These are phyloP conservation scores for Phycodurus eques DNA, from an alignment of 2,113 vertebrate genomes.

Conservation along the genomic window DNA sequence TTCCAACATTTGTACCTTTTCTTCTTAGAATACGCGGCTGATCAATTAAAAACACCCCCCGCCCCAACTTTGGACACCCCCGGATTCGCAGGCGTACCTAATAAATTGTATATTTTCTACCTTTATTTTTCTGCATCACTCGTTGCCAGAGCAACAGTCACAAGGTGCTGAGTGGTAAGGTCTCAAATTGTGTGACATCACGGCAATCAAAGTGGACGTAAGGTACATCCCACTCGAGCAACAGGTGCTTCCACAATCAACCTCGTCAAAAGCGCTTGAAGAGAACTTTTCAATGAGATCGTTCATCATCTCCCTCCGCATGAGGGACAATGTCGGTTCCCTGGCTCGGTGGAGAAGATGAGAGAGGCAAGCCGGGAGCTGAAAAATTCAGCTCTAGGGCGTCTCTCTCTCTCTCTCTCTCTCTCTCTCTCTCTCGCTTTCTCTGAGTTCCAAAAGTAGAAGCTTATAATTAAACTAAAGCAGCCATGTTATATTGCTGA, in stretches of 20 bases:
- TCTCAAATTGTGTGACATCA: not conserved
- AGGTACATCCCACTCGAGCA: not conserved
- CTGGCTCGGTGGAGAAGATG: not conserved
- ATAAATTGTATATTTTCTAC: not conserved
- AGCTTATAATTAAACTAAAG: conserved; percentile 82
- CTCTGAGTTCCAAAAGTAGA: conserved; percentile 66
- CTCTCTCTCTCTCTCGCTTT: conserved; percentile 31
- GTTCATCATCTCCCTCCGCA: not conserved
- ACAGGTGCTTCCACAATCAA: not conserved
- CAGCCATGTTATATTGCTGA: conserved; percentile 75
- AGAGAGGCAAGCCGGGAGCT: not conserved
- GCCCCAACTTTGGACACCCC: too few species aligned
- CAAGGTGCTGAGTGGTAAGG: not conserved
- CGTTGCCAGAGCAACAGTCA: not conserved
- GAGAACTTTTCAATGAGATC: not conserved
- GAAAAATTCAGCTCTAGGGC: conserved; percentile 55
- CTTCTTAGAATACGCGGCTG: not conserved
- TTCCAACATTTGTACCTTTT: too few species aligned
- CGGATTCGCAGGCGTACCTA: too few species aligned
- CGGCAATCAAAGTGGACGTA: not conserved
- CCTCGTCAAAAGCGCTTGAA: too few species aligned
- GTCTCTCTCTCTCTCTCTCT: conserved; percentile 37
- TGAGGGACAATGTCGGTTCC: not conserved
- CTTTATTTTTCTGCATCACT: not conserved
- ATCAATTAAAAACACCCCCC: not conserved